These are phyloP conservation scores for Drosophila austrosaltans DNA, from an alignment of 2,888 invertebrate species.

Conservation along the genomic window DNA sequence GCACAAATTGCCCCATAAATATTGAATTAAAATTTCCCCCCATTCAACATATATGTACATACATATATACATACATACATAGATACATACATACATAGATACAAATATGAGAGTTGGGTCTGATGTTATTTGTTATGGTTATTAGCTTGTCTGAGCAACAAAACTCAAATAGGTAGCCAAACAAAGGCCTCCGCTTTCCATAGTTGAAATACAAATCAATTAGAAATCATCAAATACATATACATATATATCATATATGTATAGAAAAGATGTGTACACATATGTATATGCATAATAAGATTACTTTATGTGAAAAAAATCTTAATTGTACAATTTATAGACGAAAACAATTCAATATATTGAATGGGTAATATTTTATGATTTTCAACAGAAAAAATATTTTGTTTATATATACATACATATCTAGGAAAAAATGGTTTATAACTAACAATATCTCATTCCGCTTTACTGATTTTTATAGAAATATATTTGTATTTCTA, in stretches of 20 bases:
- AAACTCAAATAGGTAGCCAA: constrained; percentile 1
- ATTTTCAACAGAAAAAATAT: no score
- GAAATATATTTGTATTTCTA: background rate
- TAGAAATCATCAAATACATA: constrained; percentile 39
- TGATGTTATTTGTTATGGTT: constrained; percentile 7
- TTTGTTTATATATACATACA: no score
- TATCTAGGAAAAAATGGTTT: constrained; percentile 23
- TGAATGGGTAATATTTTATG: no score
- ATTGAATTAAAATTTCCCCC: constrained; percentile 56
- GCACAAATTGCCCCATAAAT: constrained; percentile 58
- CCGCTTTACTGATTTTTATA: background rate
- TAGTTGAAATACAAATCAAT: constrained; percentile 37
- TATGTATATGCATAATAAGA: no score
- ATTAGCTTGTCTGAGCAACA: background rate
- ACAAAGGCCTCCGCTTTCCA: background rate
- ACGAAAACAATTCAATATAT: no score
- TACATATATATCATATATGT: no score
- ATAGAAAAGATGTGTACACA: no score
- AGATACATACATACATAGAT: background rate
- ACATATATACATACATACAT: background rate
- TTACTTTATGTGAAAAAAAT: no score
- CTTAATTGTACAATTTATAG: no score
- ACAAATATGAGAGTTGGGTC: background rate
- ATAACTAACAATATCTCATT: background rate
- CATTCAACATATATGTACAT: constrained; percentile 12